A percentile compares a stretch with the other conserved stretches of the same genome.
Evolutionary conservation across 37 sponge, comb jelly and placozoan species (phyloP).

Genomic region (Ianthella basta): DNA sequence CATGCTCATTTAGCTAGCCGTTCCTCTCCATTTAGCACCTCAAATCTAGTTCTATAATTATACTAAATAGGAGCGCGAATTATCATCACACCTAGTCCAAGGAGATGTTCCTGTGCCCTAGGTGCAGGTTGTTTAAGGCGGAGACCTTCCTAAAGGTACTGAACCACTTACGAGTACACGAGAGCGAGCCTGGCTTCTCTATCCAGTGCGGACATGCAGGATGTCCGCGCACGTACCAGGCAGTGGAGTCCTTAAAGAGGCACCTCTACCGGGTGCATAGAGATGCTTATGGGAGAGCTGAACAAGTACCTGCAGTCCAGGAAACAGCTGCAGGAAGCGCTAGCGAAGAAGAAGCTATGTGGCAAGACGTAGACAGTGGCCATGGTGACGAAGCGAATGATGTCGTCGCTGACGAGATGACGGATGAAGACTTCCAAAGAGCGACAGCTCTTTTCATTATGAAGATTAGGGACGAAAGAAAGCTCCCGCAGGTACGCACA

Average conservation of each 20-base stretch:
- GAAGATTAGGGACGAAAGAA: no score
- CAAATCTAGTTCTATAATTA: no score
- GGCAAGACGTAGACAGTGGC: not conserved
- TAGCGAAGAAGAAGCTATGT: not conserved
- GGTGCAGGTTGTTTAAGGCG: not conserved
- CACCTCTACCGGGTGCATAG: not conserved
- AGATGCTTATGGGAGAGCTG: not conserved
- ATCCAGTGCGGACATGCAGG: not conserved
- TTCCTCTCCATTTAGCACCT: no score
- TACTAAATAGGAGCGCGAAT: no score
- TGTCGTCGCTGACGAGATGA: not conserved
- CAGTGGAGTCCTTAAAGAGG: not conserved
- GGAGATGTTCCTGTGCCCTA: not conserved
- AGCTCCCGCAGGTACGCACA: no score
- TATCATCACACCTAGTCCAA: no score
- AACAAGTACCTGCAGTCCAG: not conserved
- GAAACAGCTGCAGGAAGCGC: no score
- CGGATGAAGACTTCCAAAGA: not conserved
- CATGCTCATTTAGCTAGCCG: no score
- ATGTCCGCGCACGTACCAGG: not conserved
- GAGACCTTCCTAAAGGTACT: not conserved
- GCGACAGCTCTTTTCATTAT: not conserved
- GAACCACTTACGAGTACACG: not conserved
- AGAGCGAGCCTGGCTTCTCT: not conserved
- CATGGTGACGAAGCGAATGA: not conserved